Base-by-base conservation (phyloP, 37 sponge, comb jelly and placozoan genomes). In the Amphimedon queenslandica region DNA sequence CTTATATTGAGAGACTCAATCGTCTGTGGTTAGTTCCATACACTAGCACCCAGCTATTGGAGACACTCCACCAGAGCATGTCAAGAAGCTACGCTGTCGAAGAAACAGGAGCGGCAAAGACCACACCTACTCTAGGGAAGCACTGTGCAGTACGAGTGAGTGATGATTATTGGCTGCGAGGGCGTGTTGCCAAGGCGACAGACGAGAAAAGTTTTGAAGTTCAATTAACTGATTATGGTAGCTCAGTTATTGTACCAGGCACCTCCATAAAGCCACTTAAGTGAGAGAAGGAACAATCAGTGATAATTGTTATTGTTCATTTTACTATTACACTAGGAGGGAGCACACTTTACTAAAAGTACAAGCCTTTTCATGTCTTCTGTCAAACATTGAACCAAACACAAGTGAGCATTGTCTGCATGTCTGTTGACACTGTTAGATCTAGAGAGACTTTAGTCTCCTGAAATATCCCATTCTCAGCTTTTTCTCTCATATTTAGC, bases 151-250 rank as follows among this genome's bases (percentile, higher is more conserved):
- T 76, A 25, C 64, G 66, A 31, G 77, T 84, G 34, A 77, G 72
- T 36, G 77, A 77, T 5, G 77, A 71, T 24, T 77, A 84, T 72
- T 84, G 84, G 84, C 73, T 84, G 64, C 40, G 84, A 51, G 84
- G 77, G 1, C 57, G 53, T 2, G 72, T 84, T 55, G 55, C 58
- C 3, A 71, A 55, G 67, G 38, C 57, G 0, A 57, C 66, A 4
- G 77, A 77, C 30, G 73, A 72, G 0, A 42, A 37, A 2, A 77
- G 13, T 65, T 84, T 66, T 40, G 84, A 77, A 43, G 71, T 84
- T 21, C 65, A 72, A 43, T 73, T 84, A 38, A 63, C 77, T 57
- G 84, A 84, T 67, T 84, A 84, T 71, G 84, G 84, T 4, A 84
- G 84, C 58, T 55, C 67, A 40, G 84, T 84, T 11, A 56, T 84